Percentiles rank a stretch among this genome's conserved stretches.
phyloP scores from a whole-genome alignment of 2,113 vertebrate species.

The Numida meleagris region DNA sequence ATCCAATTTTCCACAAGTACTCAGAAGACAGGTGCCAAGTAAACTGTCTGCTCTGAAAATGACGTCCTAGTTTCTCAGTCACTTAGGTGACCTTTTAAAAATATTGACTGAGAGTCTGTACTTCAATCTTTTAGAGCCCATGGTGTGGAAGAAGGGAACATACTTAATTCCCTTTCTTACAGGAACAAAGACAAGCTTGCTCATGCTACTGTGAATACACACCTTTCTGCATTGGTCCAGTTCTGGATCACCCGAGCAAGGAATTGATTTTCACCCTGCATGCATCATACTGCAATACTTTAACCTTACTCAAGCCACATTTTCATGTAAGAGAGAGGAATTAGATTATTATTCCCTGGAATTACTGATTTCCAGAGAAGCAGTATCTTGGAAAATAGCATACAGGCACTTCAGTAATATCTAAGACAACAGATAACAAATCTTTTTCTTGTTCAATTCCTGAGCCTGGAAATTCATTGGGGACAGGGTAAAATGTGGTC shows the following conservation, averaged over 20 bases:
- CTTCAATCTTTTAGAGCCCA: neutral
- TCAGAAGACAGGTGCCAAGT: neutral
- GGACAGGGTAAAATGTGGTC: slow-evolving; percentile 10
- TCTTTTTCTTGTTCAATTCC: neutral
- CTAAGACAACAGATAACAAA: slow-evolving; percentile 5
- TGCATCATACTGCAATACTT: neutral
- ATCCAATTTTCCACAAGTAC: neutral
- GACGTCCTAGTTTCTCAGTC: neutral
- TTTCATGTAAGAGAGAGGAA: neutral
- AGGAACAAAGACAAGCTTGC: neutral
- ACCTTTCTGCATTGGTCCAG: neutral
- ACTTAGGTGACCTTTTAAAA: neutral
- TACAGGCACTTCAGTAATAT: neutral
- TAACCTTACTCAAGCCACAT: neutral
- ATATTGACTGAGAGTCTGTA: neutral
- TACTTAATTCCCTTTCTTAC: neutral
- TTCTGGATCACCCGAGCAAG: neutral
- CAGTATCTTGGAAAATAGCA: neutral
- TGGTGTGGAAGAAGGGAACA: neutral
- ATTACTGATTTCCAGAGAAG: neutral
- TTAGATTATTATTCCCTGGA: neutral
- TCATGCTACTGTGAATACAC: neutral
- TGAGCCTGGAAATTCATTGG: neutral
- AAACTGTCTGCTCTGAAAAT: neutral
- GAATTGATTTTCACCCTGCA: neutral